phyloP scores from a whole-genome alignment of 2,797 vertebrate genomes.

The Leptodactylus fallax region DNA sequence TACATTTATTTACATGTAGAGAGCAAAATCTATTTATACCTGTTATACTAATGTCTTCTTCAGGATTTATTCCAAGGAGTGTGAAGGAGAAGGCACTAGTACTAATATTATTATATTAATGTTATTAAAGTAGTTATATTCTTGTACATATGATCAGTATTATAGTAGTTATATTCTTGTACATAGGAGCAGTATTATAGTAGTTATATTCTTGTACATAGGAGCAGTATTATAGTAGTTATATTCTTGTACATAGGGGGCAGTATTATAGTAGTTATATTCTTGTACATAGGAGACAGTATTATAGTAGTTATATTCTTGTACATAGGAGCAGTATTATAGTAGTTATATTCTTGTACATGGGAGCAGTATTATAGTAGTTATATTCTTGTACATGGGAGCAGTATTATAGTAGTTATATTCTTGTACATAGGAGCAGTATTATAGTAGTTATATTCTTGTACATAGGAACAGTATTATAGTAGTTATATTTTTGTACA shows the following conservation, averaged over 20 bases:
- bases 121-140: background rate
- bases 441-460: too few relatives aligned
- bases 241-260: conserved; percentile 1
- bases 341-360: too few relatives aligned
- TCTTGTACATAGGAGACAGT: background rate
- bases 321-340: background rate
- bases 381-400: too few relatives aligned
- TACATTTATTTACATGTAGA: background rate
- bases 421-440: too few relatives aligned
- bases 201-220: background rate
- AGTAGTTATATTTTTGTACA: conserved; percentile 6
- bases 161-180: conserved; percentile 3
- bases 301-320: conserved; percentile 12
- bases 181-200: conserved; percentile 1
- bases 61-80: too few relatives aligned
- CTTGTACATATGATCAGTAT: background rate
- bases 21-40: background rate
- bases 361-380: too few relatives aligned
- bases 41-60: background rate
- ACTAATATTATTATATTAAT: background rate
- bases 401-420: too few relatives aligned
- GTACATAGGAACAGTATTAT: background rate
- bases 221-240: conserved; percentile 11
- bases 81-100: too few relatives aligned
- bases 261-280: conserved; percentile 8